A percentile compares a stretch with the other conserved stretches of the same genome.
phyloP scores from a whole-genome alignment of 1,140 invertebrate genomes.

The Streblospio benedicti region DNA sequence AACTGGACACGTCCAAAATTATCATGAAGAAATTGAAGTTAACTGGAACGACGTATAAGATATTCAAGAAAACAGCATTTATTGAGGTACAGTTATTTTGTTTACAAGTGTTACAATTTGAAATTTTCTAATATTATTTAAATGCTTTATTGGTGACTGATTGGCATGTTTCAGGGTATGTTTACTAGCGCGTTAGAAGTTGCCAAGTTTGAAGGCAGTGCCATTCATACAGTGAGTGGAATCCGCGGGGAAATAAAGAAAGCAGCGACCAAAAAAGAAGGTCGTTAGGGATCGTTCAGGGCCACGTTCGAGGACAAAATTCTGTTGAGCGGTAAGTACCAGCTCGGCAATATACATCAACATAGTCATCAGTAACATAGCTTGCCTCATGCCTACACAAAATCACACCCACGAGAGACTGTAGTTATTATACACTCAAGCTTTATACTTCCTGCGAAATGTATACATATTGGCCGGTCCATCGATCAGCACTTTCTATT shows the following conservation, averaged over 20 bases:
- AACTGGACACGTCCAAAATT: slow-evolving; percentile 83
- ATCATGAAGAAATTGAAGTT: slow-evolving; percentile 97
- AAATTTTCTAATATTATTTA: too few relatives aligned
- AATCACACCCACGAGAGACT: too few relatives aligned
- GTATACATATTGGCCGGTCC: too few relatives aligned
- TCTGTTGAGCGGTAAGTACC: slow-evolving; percentile 66
- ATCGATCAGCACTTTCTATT: too few relatives aligned
- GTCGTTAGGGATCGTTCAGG: slow-evolving; percentile 77
- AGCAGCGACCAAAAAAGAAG: slow-evolving; percentile 75
- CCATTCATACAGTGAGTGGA: slow-evolving; percentile 90
- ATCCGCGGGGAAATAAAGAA: slow-evolving; percentile 96
- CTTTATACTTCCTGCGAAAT: too few relatives aligned
- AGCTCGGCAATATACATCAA: too few relatives aligned
- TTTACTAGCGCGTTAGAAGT: slow-evolving; percentile 88
- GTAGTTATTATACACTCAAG: too few relatives aligned
- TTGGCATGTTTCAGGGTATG: slow-evolving; percentile 80
- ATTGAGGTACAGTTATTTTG: slow-evolving; percentile 68
- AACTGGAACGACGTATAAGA: slow-evolving; percentile 81
- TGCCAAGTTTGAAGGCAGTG: slow-evolving; percentile 93
- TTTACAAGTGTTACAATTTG: too few relatives aligned
- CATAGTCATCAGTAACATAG: too few relatives aligned
- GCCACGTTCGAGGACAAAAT: slow-evolving; percentile 99
- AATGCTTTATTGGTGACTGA: too few relatives aligned
- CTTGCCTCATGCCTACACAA: too few relatives aligned
- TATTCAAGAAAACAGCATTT: slow-evolving; percentile 96